Base-by-base conservation (phyloP, 2,888 invertebrate species). In the Lithophane semibrunnea region DNA sequence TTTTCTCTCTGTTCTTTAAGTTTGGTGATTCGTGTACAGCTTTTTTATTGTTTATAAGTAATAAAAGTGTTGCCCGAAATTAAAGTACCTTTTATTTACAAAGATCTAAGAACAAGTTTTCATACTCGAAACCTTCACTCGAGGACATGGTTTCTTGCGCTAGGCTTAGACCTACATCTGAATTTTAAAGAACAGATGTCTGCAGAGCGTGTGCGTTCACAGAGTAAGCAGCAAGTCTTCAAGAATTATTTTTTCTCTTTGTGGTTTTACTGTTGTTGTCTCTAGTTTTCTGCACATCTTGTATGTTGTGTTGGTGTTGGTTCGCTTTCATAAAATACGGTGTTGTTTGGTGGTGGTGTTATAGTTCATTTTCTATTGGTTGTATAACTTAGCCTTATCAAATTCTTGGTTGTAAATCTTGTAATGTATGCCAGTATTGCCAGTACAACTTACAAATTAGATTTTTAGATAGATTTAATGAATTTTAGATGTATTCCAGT, bases 291-390 rank as follows among this genome's bases (percentile, higher is more conserved):
- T 77, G 73, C 82, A 16, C 72, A 75, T 86, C 78, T 83, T 63
- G 71, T 73, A 65, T 74, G 61, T 77, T 70, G 86, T 86, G 64
- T 83, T 73, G 86, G 83, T 86, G 83, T 78, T 84, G 83, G 84
- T 78, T 73, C 60, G 75, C 84, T 87, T 75, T 84, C 44, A n/a
- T 74, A 47, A 68, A 69, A 47, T 72, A 56, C n/a, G 65, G 61
- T 84, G 68, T 80, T 73, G 63, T 77, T 72, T 76, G 75, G 84
- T 84, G 87, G 68, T 84, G 87, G 86, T 85, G 61, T 76, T 72
- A 61, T 54, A 61, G 58, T 65, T 69, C 68, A 73, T 60, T 73
- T 83, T 76, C 2, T 65, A 63, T 75, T 82, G 47, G 13, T 64
- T 69, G 21, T 60, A 58, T 74, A 29, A 65, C 2, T 69, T 69